phyloP scores from a whole-genome alignment of 1,140 invertebrate genomes.

The Euborellia annulipes region DNA sequence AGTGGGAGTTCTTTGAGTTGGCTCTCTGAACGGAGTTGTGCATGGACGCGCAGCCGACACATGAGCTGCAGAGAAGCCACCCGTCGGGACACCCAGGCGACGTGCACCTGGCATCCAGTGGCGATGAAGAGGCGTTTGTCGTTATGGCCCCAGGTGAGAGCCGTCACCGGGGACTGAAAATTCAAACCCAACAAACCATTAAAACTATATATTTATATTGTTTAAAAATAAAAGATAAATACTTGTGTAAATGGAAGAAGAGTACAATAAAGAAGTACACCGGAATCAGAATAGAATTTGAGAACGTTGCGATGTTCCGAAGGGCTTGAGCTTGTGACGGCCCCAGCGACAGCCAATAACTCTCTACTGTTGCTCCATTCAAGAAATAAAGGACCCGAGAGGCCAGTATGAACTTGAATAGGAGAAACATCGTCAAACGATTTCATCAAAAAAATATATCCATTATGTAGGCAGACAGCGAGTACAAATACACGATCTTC shows the following conservation, averaged over 20 bases:
- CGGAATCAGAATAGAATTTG: conserved; percentile 66
- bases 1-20: conserved; percentile 54
- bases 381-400: conserved; percentile 61
- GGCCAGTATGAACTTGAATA: conserved; percentile 61
- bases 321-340: conserved; percentile 19
- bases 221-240: conserved; percentile 20
- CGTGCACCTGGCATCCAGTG: conserved; percentile 74
- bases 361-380: conserved; percentile 95
- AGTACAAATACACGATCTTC: conserved; percentile 53
- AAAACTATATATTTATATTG: too few species aligned
- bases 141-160: conserved; percentile 95
- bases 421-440: conserved; percentile 88
- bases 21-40: conserved; percentile 37
- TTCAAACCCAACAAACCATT: too few species aligned
- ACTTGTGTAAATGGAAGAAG: conserved; percentile 59
- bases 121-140: conserved; percentile 87
- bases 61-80: conserved; percentile 81
- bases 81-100: conserved; percentile 79
- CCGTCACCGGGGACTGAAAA: conserved; percentile 64
- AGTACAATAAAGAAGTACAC: conserved; percentile 54
- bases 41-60: conserved; percentile 55
- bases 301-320: conserved; percentile 48
- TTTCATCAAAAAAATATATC: conserved; percentile 71
- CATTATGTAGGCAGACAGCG: conserved; percentile 77
- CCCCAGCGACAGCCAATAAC: conserved; percentile 78